These are phyloP conservation scores for Caenorhabditis imperialis DNA, from an alignment of 2,888 invertebrate species.

Conservation along the genomic window DNA sequence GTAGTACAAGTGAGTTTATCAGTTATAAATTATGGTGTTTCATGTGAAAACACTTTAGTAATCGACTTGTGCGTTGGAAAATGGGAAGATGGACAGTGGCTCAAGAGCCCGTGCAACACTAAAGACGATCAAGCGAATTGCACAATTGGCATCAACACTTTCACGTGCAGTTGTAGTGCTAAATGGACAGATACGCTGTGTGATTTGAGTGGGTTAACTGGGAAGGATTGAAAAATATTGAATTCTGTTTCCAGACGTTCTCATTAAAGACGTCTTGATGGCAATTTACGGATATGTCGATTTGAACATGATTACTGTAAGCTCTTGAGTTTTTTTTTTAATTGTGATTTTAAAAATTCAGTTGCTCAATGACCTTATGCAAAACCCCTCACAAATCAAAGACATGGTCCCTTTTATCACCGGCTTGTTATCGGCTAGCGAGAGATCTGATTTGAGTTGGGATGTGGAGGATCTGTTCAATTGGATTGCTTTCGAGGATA, in stretches of 20 bases:
- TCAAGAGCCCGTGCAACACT: slow-evolving; percentile 41
- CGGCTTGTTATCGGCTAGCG: slow-evolving; percentile 27
- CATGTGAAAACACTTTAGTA: slow-evolving; percentile 19
- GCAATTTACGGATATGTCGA: slow-evolving; percentile 58
- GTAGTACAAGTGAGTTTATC: slow-evolving; percentile 34
- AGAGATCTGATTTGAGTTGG: slow-evolving; percentile 61
- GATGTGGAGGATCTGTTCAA: slow-evolving; percentile 59
- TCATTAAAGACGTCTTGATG: slow-evolving; percentile 52
- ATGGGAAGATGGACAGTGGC: slow-evolving; percentile 2
- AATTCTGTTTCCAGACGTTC: slow-evolving; percentile 41
- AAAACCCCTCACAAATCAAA: slow-evolving; percentile 60
- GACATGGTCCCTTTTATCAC: slow-evolving; percentile 67
- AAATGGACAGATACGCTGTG: slow-evolving; percentile 57
- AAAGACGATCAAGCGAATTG: slow-evolving; percentile 44
- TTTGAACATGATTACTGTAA: slow-evolving; percentile 48
- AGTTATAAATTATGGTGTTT: neutral
- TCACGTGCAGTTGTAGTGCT: slow-evolving; percentile 54
- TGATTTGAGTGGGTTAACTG: slow-evolving; percentile 54
- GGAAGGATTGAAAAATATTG: neutral
- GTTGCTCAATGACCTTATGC: slow-evolving; percentile 61
- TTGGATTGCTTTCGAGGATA: slow-evolving; percentile 67
- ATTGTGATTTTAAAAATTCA: slow-evolving; percentile 19
- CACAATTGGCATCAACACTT: slow-evolving; percentile 41
- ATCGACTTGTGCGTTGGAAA: slow-evolving; percentile 47
- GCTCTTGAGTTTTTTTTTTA: neutral